Percentiles rank a stretch among this genome's conserved stretches.
phyloP scores from a whole-genome alignment of 92 coral and sea anemone genomes.

The Palythoa grandis region DNA sequence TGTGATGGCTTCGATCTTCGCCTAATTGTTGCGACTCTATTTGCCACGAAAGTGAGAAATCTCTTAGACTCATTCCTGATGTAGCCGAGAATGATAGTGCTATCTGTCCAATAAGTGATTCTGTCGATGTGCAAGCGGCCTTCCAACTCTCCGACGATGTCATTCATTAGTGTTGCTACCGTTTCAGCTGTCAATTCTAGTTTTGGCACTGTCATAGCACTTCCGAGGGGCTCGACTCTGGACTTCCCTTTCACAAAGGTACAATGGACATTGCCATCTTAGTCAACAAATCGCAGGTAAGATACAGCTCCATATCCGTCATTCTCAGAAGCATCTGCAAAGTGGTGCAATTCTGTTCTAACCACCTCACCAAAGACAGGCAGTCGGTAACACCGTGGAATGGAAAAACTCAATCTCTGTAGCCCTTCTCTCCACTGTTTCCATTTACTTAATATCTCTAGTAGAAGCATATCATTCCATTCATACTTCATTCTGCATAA shows the following conservation, averaged over 20 bases:
- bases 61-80: slow-evolving; percentile 40
- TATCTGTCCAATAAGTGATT: slow-evolving; percentile 43
- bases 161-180: slow-evolving; percentile 32
- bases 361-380: too few species aligned
- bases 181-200: slow-evolving; percentile 40
- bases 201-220: slow-evolving; percentile 51
- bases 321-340: background rate
- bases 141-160: background rate
- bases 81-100: slow-evolving; percentile 40
- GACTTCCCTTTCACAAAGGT: slow-evolving; percentile 40
- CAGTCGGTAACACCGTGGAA: slow-evolving; percentile 47
- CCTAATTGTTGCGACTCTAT: slow-evolving; percentile 35
- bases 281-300: background rate
- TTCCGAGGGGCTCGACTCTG: background rate
- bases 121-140: slow-evolving; percentile 14
- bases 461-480: slow-evolving; percentile 51
- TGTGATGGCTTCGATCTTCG: slow-evolving; percentile 36
- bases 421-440: slow-evolving; percentile 28
- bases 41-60: slow-evolving; percentile 43
- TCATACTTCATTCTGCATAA: slow-evolving; percentile 55
- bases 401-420: slow-evolving; percentile 42
- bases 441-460: slow-evolving; percentile 6
- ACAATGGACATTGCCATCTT: slow-evolving; percentile 31
- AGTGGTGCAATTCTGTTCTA: background rate
- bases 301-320: background rate